phyloP scores from a whole-genome alignment of 2,888 invertebrate species.

The Crossocerus cetratus region DNA sequence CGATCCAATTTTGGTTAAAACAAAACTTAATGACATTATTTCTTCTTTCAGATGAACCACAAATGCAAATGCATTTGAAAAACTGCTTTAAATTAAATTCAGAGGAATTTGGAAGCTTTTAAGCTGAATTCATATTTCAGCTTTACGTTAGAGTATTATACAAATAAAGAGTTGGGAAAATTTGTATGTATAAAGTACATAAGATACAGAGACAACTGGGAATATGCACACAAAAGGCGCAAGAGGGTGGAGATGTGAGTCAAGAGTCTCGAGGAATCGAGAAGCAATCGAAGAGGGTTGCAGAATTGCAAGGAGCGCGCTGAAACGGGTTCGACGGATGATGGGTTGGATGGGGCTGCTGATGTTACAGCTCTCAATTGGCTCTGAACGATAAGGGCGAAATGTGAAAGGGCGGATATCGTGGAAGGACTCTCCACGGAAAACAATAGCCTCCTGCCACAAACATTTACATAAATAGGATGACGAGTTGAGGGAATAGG shows the following conservation, averaged over 20 bases:
- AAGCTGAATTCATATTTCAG: too few species aligned
- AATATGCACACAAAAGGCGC: conserved; percentile 22
- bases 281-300: conserved; percentile 23
- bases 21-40: too few species aligned
- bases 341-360: conserved; percentile 45
- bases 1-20: too few species aligned
- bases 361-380: conserved; percentile 11
- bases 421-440: conserved; percentile 40
- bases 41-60: too few species aligned
- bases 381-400: background rate
- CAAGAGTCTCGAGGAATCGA: conserved; percentile 25
- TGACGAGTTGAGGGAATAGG: conserved; percentile 2
- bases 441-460: conserved; percentile 36
- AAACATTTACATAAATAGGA: conserved; percentile 1
- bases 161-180: too few species aligned
- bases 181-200: too few species aligned
- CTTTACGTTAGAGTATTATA: too few species aligned
- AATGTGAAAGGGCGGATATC: conserved; percentile 5
- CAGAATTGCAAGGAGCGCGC: background rate
- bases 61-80: too few species aligned
- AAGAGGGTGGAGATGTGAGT: conserved; percentile 42
- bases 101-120: too few species aligned
- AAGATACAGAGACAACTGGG: too few species aligned
- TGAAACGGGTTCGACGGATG: conserved; percentile 43
- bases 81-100: too few species aligned